phyloP scores from a whole-genome alignment of 92 coral and sea anemone genomes.

The Meandrina meandrites region DNA sequence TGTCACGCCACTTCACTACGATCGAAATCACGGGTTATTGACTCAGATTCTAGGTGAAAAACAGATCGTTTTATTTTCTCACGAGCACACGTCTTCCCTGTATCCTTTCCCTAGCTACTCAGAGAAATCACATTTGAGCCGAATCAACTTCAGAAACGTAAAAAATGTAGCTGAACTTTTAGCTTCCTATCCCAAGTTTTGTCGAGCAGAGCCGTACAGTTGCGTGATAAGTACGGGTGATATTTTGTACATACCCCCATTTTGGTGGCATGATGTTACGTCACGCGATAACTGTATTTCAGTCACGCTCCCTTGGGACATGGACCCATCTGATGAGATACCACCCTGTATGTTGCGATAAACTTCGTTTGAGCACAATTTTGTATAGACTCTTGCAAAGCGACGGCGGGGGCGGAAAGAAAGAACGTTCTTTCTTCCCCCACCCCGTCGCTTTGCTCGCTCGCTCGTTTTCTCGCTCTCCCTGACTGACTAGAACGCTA shows the following conservation, averaged over 20 bases:
- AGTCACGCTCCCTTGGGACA: constrained; percentile 66
- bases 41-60: constrained; percentile 52
- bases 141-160: constrained; percentile 48
- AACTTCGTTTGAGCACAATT: neutral
- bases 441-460: too few relatives aligned
- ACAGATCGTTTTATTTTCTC: constrained; percentile 43
- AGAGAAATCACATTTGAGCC: constrained; percentile 52
- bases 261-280: constrained; percentile 75
- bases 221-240: constrained; percentile 56
- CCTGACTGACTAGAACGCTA: too few relatives aligned
- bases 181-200: constrained; percentile 49
- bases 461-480: too few relatives aligned
- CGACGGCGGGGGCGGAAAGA: too few relatives aligned
- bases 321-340: constrained; percentile 41
- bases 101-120: constrained; percentile 58
- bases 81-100: constrained; percentile 44
- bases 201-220: constrained; percentile 37
- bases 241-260: constrained; percentile 65
- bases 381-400: neutral
- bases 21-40: constrained; percentile 58
- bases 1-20: constrained; percentile 59
- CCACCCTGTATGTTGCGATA: constrained; percentile 52
- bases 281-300: constrained; percentile 58
- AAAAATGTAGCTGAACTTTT: constrained; percentile 6
- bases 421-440: too few relatives aligned